phyloP scores from a whole-genome alignment of 64 coral and sea anemone species.

The Stichodactyla helianthus region DNA sequence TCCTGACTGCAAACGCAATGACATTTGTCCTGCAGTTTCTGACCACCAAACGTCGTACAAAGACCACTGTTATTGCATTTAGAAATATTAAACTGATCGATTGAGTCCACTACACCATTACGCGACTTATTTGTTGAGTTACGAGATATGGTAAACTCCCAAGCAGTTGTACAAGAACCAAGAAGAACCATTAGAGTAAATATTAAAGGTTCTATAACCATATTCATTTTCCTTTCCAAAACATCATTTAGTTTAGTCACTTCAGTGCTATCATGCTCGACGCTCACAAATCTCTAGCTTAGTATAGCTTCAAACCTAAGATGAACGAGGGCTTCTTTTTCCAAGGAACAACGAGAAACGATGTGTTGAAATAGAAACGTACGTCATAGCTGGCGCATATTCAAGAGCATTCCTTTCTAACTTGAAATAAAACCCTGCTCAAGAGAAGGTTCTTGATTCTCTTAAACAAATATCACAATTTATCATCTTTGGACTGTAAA shows the following conservation, averaged over 20 bases:
- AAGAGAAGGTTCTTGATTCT: conserved; percentile 1
- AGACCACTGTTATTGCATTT: background rate
- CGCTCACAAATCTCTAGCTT: background rate
- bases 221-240: background rate
- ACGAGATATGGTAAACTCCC: background rate
- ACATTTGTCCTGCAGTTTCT: background rate
- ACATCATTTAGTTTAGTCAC: background rate
- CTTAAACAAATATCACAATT: conserved; percentile 7
- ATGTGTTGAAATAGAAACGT: background rate
- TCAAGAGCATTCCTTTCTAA: background rate
- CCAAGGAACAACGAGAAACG: background rate
- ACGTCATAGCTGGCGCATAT: background rate
- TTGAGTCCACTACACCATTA: background rate
- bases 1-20: conserved; percentile 6
- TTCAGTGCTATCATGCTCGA: background rate
- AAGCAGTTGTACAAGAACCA: background rate
- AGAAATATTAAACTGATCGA: background rate
- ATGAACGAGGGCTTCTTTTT: background rate
- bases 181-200: background rate
- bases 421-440: background rate
- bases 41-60: conserved; percentile 3
- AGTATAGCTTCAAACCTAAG: background rate
- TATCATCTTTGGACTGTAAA: background rate
- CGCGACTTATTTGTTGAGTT: background rate
- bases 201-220: background rate